Evolutionary conservation across 1,140 invertebrate species (phyloP), one percentile per base, ranked within the genome.

Genomic region (Helicorthomorpha holstii): DNA sequence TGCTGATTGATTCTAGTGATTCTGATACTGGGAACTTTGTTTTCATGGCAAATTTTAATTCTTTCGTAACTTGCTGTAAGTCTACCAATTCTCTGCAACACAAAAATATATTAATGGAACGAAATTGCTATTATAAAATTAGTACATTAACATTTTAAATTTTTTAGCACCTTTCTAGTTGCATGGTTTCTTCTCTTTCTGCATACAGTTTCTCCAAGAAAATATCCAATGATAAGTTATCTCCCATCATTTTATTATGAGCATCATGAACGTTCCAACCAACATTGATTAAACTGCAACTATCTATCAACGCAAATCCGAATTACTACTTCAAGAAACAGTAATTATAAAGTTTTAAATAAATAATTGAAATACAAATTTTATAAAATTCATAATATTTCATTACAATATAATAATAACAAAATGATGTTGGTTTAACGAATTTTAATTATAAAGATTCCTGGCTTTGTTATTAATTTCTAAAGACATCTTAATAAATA

Each of bases 31-130:
- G 21, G 14, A 23, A n/a, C 23, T 56, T 52, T 10, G 54, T 49
- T n/a, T 56, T 48, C 1, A 48, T 45, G 1, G 43, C 25, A 19
- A 21, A 44, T 29, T 48, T 29, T 24, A 57, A 26, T 41, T 57
- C 56, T 19, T 43, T 14, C 21, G 56, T 19, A n/a, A 47, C 45
- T n/a, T 41, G 25, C n/a, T 54, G 52, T 12, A 56, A n/a, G 42
- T 56, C 55, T 29, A 41, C 25, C 42, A 56, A 53, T 56, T 56
- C 55, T 34, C 55, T 56, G 41, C 22, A 46, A 41, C 19, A 21
- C 27, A 27, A 14, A 54, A 43, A 50, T 57, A 50, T n/a, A n/a
- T n/a, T n/a, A n/a, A n/a, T n/a, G n/a, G n/a, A n/a, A n/a, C n/a
- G n/a, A n/a, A n/a, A n/a, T n/a, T n/a, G n/a, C n/a, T n/a, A n/a